phyloP scores from a whole-genome alignment of 2,888 invertebrate species.

The Mactromeris polynyma region DNA sequence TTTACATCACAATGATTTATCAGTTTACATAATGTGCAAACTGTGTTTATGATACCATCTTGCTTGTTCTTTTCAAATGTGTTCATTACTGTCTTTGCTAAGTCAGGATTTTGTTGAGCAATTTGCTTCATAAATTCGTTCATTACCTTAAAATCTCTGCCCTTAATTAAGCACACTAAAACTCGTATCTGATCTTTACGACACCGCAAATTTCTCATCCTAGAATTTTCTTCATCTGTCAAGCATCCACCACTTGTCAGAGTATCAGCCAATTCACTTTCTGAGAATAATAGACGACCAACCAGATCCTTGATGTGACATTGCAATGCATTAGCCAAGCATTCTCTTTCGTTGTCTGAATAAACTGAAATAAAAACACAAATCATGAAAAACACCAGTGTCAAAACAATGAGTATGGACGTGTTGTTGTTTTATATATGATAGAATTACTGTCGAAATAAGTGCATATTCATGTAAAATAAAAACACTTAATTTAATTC shows the following conservation, averaged over 20 bases:
- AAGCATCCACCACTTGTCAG: conserved; percentile 33
- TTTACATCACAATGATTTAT: conserved; percentile 25
- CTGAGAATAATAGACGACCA: conserved; percentile 32
- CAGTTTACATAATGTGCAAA: conserved; percentile 35
- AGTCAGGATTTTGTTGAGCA: background rate
- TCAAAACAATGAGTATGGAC: background rate
- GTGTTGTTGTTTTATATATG: background rate
- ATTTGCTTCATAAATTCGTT: conserved; percentile 1
- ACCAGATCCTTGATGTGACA: conserved; percentile 25
- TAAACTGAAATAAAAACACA: background rate
- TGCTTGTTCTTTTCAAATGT: conserved; percentile 32
- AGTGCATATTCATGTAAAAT: background rate
- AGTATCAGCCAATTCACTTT: conserved; percentile 32
- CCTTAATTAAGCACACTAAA: conserved; percentile 31
- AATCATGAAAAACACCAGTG: background rate
- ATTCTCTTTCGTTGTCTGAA: conserved; percentile 26
- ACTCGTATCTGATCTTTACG: conserved; percentile 36
- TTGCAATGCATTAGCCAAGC: conserved; percentile 32
- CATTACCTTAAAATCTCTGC: conserved; percentile 19
- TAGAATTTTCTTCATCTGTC: conserved; percentile 39
- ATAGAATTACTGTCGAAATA: background rate
- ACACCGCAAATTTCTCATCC: background rate
- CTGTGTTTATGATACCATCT: background rate
- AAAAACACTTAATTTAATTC: background rate
- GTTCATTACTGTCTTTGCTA: background rate